Percentiles rank a stretch among this genome's conserved stretches.
Evolutionary conservation across 2,113 vertebrate genomes (phyloP).

Genomic region (Bettongia penicillata): DNA sequence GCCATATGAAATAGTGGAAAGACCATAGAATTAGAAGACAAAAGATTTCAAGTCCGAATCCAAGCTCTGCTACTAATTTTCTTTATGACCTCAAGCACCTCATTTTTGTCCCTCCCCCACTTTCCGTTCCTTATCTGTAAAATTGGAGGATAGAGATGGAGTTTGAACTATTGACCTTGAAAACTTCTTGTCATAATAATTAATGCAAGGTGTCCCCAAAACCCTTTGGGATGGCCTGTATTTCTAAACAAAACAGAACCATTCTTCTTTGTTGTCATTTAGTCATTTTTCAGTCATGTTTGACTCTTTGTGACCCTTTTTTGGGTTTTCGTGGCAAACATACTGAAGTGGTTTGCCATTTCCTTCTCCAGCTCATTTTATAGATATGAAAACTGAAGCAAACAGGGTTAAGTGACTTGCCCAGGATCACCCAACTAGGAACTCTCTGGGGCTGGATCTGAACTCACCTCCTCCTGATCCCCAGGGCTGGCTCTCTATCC

Average conservation of each 20-base stretch:
- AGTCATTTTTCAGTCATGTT: background rate
- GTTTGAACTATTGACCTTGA: background rate
- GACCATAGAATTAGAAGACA: background rate
- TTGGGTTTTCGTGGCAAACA: background rate
- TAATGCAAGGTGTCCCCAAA: background rate
- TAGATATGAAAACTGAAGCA: background rate
- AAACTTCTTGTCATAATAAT: background rate
- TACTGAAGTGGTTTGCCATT: background rate
- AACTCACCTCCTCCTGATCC: background rate
- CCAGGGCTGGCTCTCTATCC: too few relatives aligned
- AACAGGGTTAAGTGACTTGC: background rate
- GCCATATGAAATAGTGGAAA: background rate
- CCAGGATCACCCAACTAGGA: background rate
- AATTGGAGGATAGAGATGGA: too few relatives aligned
- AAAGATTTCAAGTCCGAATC: background rate
- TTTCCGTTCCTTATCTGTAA: background rate
- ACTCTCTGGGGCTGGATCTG: background rate
- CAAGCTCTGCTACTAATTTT: background rate
- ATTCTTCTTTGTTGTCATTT: background rate
- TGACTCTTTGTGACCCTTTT: background rate
- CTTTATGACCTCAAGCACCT: background rate
- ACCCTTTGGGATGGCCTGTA: background rate
- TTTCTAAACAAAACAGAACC: background rate
- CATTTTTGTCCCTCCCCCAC: background rate
- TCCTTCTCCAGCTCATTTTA: background rate